Percentiles rank a stretch among this genome's conserved stretches.
These are phyloP conservation scores for Steinernema feltiae DNA, from an alignment of 1,140 invertebrate genomes.

Conservation along the genomic window DNA sequence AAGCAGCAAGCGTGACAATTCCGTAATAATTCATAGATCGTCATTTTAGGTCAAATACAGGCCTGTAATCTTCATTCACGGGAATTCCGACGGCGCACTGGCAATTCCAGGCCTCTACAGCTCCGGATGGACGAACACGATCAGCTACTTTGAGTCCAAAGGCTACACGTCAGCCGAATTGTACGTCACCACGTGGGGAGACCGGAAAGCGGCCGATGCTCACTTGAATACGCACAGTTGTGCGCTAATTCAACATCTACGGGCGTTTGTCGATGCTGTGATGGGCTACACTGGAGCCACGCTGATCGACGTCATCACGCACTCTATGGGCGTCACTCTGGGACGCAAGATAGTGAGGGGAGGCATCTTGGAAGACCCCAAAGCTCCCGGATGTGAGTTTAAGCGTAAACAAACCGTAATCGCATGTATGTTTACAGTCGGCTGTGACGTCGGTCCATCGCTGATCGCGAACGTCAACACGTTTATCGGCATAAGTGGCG, in stretches of 20 bases:
- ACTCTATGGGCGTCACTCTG: constrained; percentile 22
- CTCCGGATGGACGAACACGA: constrained; percentile 13
- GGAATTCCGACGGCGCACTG: constrained; percentile 15
- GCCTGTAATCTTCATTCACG: constrained; percentile 18
- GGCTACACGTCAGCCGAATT: constrained; percentile 22
- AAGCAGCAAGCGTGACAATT: no score
- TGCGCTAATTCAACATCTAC: neutral
- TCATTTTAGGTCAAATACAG: neutral
- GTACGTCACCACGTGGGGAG: constrained; percentile 24
- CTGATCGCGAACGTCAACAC: neutral
- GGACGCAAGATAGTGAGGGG: constrained; percentile 9
- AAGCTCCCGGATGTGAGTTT: neutral
- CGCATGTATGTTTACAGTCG: no score
- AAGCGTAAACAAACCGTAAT: neutral
- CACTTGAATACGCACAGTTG: constrained; percentile 8
- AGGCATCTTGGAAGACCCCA: neutral
- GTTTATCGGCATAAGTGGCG: constrained; percentile 19
- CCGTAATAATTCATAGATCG: no score
- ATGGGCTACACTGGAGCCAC: constrained; percentile 4
- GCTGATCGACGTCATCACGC: constrained; percentile 16
- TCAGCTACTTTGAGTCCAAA: constrained; percentile 19
- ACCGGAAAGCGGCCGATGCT: neutral
- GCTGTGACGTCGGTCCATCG: neutral
- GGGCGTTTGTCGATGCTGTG: constrained; percentile 17
- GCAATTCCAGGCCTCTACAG: constrained; percentile 11